These are phyloP conservation scores for Coregonus sp. DNA, from an alignment of 2,797 vertebrate genomes.

Conservation along the genomic window DNA sequence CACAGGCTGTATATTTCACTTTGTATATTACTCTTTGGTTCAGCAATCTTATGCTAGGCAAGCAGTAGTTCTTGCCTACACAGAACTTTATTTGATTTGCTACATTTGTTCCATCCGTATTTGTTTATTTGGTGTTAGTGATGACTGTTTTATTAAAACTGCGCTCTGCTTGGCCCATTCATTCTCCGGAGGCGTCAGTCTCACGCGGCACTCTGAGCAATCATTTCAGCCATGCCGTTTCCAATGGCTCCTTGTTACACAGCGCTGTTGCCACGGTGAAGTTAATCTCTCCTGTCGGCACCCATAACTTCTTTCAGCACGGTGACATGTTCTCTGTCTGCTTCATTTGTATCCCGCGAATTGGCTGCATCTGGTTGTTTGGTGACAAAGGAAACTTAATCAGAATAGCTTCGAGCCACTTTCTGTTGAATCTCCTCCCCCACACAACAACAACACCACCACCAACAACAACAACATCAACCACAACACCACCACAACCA, in stretches of 20 bases:
- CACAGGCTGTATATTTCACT: constrained; percentile 5
- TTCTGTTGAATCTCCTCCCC: constrained; percentile 4
- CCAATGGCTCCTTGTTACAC: no score
- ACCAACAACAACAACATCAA: no score
- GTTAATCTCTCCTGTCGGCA: constrained; percentile 27
- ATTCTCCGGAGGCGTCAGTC: background rate
- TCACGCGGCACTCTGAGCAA: background rate
- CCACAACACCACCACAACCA: background rate
- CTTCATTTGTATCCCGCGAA: constrained; percentile 45
- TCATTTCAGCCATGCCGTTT: constrained; percentile 6
- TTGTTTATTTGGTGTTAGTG: constrained; percentile 21
- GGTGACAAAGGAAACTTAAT: constrained; percentile 37
- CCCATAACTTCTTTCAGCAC: constrained; percentile 27
- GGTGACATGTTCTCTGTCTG: constrained; percentile 16
- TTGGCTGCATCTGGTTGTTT: constrained; percentile 37
- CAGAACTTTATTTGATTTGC: constrained; percentile 36
- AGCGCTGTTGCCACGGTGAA: constrained; percentile 14
- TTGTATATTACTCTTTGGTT: constrained; percentile 22
- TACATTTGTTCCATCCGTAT: constrained; percentile 27
- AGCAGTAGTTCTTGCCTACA: constrained; percentile 22
- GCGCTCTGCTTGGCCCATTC: constrained; percentile 10
- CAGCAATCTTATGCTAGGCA: constrained; percentile 10
- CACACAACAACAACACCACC: background rate
- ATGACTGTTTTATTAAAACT: constrained; percentile 34
- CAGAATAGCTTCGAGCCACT: constrained; percentile 30